Percentiles rank a stretch among this genome's conserved stretches.
Evolutionary conservation across 2,113 vertebrate genomes (phyloP).

Genomic region (Ramphastos sulfuratus): DNA sequence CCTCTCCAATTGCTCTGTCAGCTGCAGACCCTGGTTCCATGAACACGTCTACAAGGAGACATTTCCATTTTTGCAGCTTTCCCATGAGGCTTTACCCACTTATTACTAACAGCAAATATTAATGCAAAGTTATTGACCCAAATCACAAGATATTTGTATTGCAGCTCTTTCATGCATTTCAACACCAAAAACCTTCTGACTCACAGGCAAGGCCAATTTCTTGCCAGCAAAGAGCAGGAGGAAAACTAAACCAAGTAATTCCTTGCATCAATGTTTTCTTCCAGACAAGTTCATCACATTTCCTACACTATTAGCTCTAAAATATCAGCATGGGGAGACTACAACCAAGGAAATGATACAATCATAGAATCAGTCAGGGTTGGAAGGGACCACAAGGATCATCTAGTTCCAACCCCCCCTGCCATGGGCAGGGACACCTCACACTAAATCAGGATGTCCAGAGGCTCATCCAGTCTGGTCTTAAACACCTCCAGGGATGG

Average conservation of each 20-base stretch:
- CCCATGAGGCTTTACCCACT: conserved; percentile 61
- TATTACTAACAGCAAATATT: conserved; percentile 71
- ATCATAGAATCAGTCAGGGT: too few species aligned
- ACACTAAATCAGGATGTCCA: too few species aligned
- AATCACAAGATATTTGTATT: conserved; percentile 65
- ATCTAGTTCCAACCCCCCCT: too few species aligned
- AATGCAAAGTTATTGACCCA: conserved; percentile 74
- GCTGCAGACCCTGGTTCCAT: conserved; percentile 40
- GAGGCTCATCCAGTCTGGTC: too few species aligned
- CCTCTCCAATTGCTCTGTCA: conserved; percentile 69
- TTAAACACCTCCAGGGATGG: too few species aligned
- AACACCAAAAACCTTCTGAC: conserved; percentile 31
- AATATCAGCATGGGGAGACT: not conserved
- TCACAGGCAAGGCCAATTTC: not conserved
- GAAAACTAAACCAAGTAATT: conserved; percentile 7
- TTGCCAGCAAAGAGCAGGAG: not conserved
- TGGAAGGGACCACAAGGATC: too few species aligned
- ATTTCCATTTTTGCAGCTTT: conserved; percentile 71
- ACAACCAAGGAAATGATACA: not conserved
- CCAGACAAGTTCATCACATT: not conserved
- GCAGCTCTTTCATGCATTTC: conserved; percentile 51
- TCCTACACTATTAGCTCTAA: not conserved
- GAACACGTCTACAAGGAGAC: conserved; percentile 65
- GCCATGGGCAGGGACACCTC: too few species aligned
- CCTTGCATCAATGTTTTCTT: not conserved